These are phyloP conservation scores for Mus pahari DNA, from an alignment of 2,113 vertebrate genomes.

Conservation along the genomic window DNA sequence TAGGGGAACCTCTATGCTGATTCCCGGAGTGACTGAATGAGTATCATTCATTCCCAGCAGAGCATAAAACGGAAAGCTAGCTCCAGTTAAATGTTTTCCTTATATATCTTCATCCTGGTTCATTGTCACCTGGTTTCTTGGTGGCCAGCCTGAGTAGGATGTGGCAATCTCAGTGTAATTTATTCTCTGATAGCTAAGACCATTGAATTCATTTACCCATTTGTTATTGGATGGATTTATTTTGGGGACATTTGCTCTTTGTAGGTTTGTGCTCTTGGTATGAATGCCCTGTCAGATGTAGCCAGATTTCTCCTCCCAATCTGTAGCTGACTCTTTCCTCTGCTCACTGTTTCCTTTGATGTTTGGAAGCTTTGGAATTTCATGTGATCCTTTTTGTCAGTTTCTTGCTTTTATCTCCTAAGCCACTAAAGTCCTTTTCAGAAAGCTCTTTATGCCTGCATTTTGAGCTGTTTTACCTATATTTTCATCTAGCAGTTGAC, in stretches of 20 bases:
- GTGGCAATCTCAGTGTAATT: not conserved
- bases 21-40: no score
- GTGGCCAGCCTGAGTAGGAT: not conserved
- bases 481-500: not conserved
- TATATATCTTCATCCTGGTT: rapidly evolving
- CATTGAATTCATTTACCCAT: not conserved
- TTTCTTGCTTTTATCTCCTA: not conserved
- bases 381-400: not conserved
- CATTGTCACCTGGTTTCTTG: not conserved
- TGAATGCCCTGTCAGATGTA: not conserved
- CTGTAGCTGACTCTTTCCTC: not conserved
- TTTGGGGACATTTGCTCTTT: not conserved
- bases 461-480: not conserved
- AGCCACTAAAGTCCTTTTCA: not conserved
- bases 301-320: not conserved
- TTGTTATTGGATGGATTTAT: not conserved
- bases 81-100: no score
- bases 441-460: not conserved
- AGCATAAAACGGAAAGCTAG: no score
- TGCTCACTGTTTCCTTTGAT: not conserved
- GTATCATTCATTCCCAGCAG: not conserved
- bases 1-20: not conserved
- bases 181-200: not conserved
- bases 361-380: not conserved
- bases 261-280: not conserved